Evolutionary conservation across 2,113 vertebrate genomes (phyloP), one percentile per base, ranked within the genome.

Genomic region (Oncorhynchus nerka): DNA sequence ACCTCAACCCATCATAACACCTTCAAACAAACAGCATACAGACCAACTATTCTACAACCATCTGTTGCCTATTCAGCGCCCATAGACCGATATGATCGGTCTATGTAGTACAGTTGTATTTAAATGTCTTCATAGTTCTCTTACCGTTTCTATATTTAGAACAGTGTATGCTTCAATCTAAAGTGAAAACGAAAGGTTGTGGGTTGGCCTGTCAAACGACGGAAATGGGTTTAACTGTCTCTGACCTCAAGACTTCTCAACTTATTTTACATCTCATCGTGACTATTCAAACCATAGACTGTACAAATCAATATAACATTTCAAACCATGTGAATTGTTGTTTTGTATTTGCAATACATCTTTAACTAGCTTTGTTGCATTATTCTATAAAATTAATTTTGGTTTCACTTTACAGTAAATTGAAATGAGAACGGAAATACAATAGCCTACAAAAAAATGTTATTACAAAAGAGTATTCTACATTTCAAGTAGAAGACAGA

Each of bases 1-100:
- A 89, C 84, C 86, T 84, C 88, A 88, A 84, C 78, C 84, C 82
- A 81, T 86, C 80, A 88, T 32, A 92, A 90, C 88, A 90, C 85
- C 86, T 89, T 85, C 83, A 88, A 65, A 65, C 57, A 75, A 80
- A 78, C 85, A 76, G 76, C 80, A 75, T 75, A 55, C 30, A 74
- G 79, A 62, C 70, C 64, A 77, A 30, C 67, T 32, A 49, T 19
- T 59, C 30, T 51, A 24, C 13, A 57, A 64, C 64, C 87, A 92
- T 84, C 86, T 90, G 89, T 45, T 45, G 82, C 89, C 89, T 87
- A 7, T 34, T 5, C n/a, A 22, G n/a, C 20, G 6, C 5, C 1
- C 39, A 45, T 62, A 62, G 1, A 62, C 12, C n/a, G n/a, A 62
- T 4, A 8, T 20, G 59, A 20, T 62, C 8, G 28, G 28, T 28